Base-by-base conservation (phyloP, 2,797 vertebrate genomes). In the Luscinia megarhynchos region DNA sequence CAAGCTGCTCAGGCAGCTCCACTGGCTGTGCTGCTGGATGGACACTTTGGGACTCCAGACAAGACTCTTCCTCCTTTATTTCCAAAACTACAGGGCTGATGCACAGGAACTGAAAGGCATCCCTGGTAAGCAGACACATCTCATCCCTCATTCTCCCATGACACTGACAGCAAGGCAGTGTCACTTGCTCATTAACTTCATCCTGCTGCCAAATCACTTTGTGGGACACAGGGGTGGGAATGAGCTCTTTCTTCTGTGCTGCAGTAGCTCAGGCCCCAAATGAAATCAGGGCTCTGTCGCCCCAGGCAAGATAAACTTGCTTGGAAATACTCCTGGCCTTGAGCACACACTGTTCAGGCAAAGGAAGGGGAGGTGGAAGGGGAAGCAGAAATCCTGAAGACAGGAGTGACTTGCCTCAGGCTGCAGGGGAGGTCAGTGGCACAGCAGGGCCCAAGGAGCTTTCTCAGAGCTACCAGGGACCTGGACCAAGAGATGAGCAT, bases 391-490 rank as follows among this genome's bases (percentile, higher is more conserved):
- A 82, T 90, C 45, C 74, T 63, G 54, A 76, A 89, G 79, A 67
- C 82, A 29, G 83, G 73, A 88, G 67, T 51, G 63, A 45, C 48
- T 93, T 79, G 87, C 94, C 91, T 93, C 34, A 50, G 94, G 95
- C 94, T 92, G 45, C 32, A 55, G 84, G 74, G 79, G 87, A 92
- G 84, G 92, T 89, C 94, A 83, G 90, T 11, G 75, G 58, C 84
- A 92, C 68, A 91, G 76, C 57, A 96, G 76, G 76, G 78, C 89
- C 88, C 80, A 70, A 79, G 81, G 92, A 96, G 78, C 38, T 93
- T 82, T 92, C 67, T 80, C 91, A 70, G 64, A 64, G 59, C 64
- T 82, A 26, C 45, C 26, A 76, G 69, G 41, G 66, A 76, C 83
- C 86, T 86, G 81, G 87, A 85, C 78, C 84, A 7, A 78, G 51